Conservation (phyloP, 2,797 vertebrate genomes). For the Salarias fasciatus region DNA sequence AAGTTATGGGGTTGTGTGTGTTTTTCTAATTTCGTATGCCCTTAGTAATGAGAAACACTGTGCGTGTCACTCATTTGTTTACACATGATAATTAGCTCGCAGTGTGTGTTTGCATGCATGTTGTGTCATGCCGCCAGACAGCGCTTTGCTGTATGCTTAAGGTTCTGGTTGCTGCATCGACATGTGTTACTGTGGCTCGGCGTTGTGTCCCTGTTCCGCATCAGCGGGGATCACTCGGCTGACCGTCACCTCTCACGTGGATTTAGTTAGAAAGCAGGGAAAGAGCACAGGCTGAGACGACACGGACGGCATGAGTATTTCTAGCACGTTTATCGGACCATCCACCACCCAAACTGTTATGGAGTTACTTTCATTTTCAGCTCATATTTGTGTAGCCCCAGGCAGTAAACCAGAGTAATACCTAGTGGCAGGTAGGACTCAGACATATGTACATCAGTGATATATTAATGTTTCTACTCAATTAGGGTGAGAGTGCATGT, state of each 20-base stretch:
- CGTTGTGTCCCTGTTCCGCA: conserved; percentile 59
- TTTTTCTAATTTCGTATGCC: conserved; percentile 31
- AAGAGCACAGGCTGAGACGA: conserved; percentile 45
- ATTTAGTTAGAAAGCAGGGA: conserved; percentile 56
- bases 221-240: conserved; percentile 59
- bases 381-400: conserved; percentile 74
- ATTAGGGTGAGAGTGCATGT: conserved; percentile 67
- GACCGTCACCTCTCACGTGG: conserved; percentile 69
- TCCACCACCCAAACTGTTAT: conserved; percentile 68
- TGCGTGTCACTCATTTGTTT: conserved; percentile 45
- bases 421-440: conserved; percentile 70
- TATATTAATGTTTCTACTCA: conserved; percentile 69
- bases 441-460: conserved; percentile 71
- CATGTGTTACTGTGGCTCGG: conserved; percentile 45
- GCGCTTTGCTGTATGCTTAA: conserved; percentile 23
- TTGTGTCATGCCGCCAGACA: conserved; percentile 29
- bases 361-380: conserved; percentile 76
- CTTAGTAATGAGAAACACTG: conserved; percentile 26
- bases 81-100: conserved; percentile 54
- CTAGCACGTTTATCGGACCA: conserved; percentile 72
- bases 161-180: conserved; percentile 51
- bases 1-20: conserved; percentile 29
- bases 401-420: conserved; percentile 73
- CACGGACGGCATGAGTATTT: conserved; percentile 71
- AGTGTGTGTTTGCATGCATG: conserved; percentile 42